Percentiles rank a stretch among this genome's conserved stretches.
These are phyloP conservation scores for Craseonycteris thonglongyai DNA, from an alignment of 2,113 vertebrate genomes.

Conservation along the genomic window DNA sequence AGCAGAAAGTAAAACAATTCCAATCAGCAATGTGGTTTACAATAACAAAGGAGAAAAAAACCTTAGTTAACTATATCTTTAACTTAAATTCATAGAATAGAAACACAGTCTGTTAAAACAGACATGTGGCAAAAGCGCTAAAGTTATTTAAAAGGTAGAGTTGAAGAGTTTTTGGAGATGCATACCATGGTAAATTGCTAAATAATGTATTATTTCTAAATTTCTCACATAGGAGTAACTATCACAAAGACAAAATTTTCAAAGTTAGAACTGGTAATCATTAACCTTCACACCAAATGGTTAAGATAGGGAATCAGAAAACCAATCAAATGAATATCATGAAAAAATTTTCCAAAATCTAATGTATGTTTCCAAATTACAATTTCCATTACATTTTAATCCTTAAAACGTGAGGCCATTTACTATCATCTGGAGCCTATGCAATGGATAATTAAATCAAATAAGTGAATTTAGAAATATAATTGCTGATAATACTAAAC, in stretches of 20 bases:
- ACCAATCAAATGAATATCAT: not conserved
- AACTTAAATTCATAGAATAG: not conserved
- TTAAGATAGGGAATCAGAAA: slow-evolving; percentile 26
- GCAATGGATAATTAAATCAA: slow-evolving; percentile 32
- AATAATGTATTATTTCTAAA: slow-evolving; percentile 3
- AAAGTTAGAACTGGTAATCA: not conserved
- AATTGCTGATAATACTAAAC: slow-evolving; percentile 4
- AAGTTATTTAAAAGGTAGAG: not conserved
- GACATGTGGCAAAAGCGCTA: slow-evolving; percentile 15
- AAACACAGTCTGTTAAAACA: not conserved
- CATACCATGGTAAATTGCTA: not conserved
- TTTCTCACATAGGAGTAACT: slow-evolving; percentile 1
- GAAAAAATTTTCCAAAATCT: not conserved
- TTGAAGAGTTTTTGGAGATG: not conserved
- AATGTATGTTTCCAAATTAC: not conserved
- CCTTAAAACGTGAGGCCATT: slow-evolving; percentile 25
- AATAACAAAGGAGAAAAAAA: slow-evolving; percentile 13
- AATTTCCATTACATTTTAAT: slow-evolving; percentile 8
- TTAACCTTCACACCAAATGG: not conserved
- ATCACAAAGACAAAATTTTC: slow-evolving; percentile 25
- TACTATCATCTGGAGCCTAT: slow-evolving; percentile 1
- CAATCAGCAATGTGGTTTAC: not conserved
- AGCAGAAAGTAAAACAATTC: slow-evolving; percentile 38
- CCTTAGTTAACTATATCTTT: not conserved
- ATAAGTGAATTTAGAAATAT: not conserved